Conservation (phyloP, 2,113 vertebrate genomes). For the Athene cunicularia region DNA sequence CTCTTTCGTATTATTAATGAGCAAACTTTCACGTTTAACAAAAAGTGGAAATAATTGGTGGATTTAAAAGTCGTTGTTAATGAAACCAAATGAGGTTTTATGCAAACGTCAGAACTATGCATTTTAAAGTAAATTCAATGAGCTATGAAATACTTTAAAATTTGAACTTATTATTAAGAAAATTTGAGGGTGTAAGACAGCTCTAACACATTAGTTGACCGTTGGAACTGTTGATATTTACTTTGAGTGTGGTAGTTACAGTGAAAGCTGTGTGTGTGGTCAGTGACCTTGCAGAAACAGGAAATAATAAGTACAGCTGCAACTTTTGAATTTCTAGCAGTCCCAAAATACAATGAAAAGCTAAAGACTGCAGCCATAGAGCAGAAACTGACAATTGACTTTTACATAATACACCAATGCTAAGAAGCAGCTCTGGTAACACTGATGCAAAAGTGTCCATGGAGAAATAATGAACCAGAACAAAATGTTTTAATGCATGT, state of each 20-base stretch:
- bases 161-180: not conserved
- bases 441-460: not conserved
- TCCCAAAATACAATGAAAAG: not conserved
- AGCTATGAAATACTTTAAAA: not conserved
- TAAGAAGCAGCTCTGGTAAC: not conserved
- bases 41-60: not conserved
- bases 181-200: not conserved
- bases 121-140: not conserved
- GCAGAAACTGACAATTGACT: not conserved
- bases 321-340: not conserved
- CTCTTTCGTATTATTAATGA: not conserved
- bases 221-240: not conserved
- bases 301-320: not conserved
- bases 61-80: not conserved
- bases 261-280: too few relatives aligned
- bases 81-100: not conserved
- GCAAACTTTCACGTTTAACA: not conserved
- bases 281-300: not conserved
- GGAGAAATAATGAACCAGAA: not conserved
- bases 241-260: not conserved
- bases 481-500: not conserved
- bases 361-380: not conserved
- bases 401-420: accelerated
- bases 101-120: not conserved
- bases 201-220: not conserved